phyloP scores from a whole-genome alignment of 1,140 invertebrate genomes.

The Platorchestia sp. region DNA sequence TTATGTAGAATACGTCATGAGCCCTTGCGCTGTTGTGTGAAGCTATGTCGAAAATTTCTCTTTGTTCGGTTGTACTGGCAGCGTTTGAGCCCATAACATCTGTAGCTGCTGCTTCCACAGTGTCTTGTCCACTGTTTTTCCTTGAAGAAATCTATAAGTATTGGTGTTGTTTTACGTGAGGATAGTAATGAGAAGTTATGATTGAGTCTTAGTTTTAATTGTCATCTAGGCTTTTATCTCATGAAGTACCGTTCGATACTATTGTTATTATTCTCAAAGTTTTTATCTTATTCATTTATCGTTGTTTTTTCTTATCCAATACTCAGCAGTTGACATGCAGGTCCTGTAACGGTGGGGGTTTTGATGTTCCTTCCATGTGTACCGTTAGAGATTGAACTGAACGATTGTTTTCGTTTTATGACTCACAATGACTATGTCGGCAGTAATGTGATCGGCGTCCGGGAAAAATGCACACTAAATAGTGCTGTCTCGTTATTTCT shows the following conservation, averaged over 20 bases:
- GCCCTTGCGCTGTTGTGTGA: not conserved
- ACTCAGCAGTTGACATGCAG: not conserved
- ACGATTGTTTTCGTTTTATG: not conserved
- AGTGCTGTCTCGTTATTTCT: not conserved
- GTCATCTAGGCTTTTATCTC: not conserved
- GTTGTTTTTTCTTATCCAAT: not conserved
- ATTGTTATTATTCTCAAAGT: not conserved
- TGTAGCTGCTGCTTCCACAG: not conserved
- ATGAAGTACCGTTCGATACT: not conserved
- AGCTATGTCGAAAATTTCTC: not conserved
- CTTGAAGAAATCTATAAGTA: not conserved
- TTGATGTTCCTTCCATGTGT: not conserved
- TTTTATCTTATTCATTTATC: not conserved
- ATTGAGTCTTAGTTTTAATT: not conserved
- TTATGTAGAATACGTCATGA: not conserved
- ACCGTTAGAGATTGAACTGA: not conserved
- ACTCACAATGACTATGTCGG: too few relatives aligned
- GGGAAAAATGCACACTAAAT: not conserved
- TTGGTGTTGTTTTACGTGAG: not conserved
- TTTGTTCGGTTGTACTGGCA: not conserved
- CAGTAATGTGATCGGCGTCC: not conserved
- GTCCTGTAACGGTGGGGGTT: not conserved
- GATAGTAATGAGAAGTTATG: not conserved
- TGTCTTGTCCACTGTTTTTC: not conserved
- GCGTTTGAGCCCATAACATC: not conserved